These are phyloP conservation scores for Scomber colias DNA, from an alignment of 2,113 vertebrate genomes.

Conservation along the genomic window DNA sequence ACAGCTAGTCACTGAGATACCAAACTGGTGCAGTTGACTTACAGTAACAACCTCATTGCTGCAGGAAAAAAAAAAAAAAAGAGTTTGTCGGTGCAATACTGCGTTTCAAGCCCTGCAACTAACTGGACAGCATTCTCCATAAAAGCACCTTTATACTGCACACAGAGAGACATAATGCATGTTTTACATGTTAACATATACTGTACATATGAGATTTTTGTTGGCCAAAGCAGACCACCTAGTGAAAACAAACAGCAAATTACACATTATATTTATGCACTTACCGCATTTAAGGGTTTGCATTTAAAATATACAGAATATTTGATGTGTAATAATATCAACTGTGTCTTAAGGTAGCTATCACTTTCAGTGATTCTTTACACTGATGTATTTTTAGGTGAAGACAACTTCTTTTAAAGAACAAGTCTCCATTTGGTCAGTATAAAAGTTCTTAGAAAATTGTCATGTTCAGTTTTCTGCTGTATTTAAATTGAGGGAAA, in stretches of 20 bases:
- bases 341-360: background rate
- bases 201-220: background rate
- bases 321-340: background rate
- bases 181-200: background rate
- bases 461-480: background rate
- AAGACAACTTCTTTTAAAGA: constrained; percentile 10
- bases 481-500: background rate
- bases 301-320: constrained; percentile 33
- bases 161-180: background rate
- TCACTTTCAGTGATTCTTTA: constrained; percentile 13
- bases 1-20: no score
- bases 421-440: constrained; percentile 4
- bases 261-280: constrained; percentile 34
- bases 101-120: no score
- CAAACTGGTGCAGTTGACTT: no score
- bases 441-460: background rate
- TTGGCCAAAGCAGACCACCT: constrained; percentile 9
- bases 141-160: background rate
- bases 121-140: background rate
- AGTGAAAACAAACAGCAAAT: background rate
- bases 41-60: no score
- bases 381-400: background rate
- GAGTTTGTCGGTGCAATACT: no score
- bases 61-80: no score
- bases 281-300: constrained; percentile 31